Evolutionary conservation across 2,888 invertebrate species (phyloP).

Genomic region (Drosophila cyrtoloma): DNA sequence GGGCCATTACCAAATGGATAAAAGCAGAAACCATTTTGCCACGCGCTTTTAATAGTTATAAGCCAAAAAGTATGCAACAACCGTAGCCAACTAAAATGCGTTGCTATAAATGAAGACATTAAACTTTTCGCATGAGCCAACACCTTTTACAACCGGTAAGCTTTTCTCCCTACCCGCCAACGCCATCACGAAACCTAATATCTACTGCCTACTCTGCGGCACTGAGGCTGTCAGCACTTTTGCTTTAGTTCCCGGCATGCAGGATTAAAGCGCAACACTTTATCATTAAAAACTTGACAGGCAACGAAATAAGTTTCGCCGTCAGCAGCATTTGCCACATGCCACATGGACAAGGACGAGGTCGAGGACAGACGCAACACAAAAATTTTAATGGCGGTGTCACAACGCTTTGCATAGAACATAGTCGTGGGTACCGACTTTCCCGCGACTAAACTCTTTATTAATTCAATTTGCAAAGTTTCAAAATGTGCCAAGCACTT

Average conservation of each 20-base stretch:
- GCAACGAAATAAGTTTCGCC: conserved; percentile 62
- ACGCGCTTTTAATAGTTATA: conserved; percentile 62
- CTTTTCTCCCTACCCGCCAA: not conserved
- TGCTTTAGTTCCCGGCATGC: conserved; percentile 41
- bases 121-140: conserved; percentile 43
- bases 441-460: conserved; percentile 15
- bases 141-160: conserved; percentile 36
- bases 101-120: conserved; percentile 48
- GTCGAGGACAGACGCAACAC: conserved; percentile 5
- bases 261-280: conserved; percentile 74
- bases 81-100: conserved; percentile 42
- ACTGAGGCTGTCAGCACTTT: conserved; percentile 60
- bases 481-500: conserved; percentile 28
- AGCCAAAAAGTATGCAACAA: conserved; percentile 49
- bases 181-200: not conserved
- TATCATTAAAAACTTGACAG: conserved; percentile 77
- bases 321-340: conserved; percentile 50
- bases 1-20: conserved; percentile 19
- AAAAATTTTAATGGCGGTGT: conserved; percentile 22
- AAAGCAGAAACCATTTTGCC: conserved; percentile 41
- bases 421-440: conserved; percentile 1
- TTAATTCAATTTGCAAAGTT: conserved; percentile 49
- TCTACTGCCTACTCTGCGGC: not conserved
- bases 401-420: conserved; percentile 16
- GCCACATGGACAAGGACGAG: conserved; percentile 34